Evolutionary conservation across 1,140 invertebrate species (phyloP), one percentile per base, ranked within the genome.

Genomic region (Pararge aegeria): DNA sequence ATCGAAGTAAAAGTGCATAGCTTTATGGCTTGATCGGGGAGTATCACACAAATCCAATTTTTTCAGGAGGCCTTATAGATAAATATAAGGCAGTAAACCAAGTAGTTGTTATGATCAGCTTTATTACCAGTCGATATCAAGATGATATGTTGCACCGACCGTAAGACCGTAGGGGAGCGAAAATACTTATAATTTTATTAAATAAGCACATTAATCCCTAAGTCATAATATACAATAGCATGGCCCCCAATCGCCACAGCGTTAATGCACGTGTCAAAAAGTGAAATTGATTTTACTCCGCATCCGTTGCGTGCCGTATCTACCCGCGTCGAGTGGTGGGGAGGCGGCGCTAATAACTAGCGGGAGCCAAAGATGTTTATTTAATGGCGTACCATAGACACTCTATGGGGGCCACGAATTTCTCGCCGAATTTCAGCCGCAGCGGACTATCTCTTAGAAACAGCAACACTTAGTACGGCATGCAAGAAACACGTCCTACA

Each of bases 181-280:
- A n/a, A n/a, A n/a, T n/a, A 24, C 9, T 34, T 18, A 42, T 18
- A 18, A 42, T 18, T 57, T 50, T 50, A 51, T 21, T 13, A 18
- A 40, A 51, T 56, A 51, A 55, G 60, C 58, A 56, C 24, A 52
- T 52, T 59, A 21, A 42, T 51, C n/a, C n/a, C n/a, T n/a, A n/a
- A n/a, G n/a, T n/a, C 30, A 51, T 44, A 16, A 57, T 56, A 53
- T 51, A 64, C 64, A 61, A 61, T 53, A 18, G 18, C 58, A 29
- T 49, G 68, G 69, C 70, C 77, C 78, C 75, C 71, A 77, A 77
- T 72, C 71, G 74, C 77, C 69, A 78, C 80, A 83, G 76, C 79
- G 74, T 80, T 86, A 87, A 78, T 79, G 81, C 81, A 82, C 77
- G 86, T 83, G 83, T 84, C 80, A 79, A 89, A 89, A 89, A 87